phyloP scores from a whole-genome alignment of 2,888 invertebrate species.

The Cosmorhoe ocellata region DNA sequence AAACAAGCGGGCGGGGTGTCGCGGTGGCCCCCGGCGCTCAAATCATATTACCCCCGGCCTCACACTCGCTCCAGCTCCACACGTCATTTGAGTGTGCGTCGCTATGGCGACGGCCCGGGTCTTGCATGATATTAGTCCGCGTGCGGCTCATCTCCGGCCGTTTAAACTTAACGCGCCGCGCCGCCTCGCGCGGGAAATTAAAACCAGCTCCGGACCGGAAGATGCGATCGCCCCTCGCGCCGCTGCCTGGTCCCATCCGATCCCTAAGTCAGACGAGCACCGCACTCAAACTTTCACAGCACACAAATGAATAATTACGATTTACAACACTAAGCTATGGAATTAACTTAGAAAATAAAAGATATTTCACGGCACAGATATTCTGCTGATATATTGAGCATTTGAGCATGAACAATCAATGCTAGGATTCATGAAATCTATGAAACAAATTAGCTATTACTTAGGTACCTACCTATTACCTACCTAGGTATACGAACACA shows the following conservation, averaged over 20 bases:
- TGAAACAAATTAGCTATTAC: too few species aligned
- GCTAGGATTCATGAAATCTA: too few species aligned
- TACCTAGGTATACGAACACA: too few species aligned
- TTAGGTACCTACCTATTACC: too few species aligned
- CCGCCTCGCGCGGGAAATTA: slow-evolving; percentile 75
- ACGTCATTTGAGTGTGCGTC: slow-evolving; percentile 87
- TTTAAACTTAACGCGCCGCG: slow-evolving; percentile 77
- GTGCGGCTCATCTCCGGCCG: slow-evolving; percentile 79
- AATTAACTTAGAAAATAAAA: too few species aligned
- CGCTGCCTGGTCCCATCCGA: slow-evolving; percentile 31
- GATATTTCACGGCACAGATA: too few species aligned
- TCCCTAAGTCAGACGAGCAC: slow-evolving; percentile 27
- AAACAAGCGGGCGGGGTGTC: slow-evolving; percentile 80
- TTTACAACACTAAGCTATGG: too few species aligned
- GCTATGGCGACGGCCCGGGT: slow-evolving; percentile 86
- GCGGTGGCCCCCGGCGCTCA: slow-evolving; percentile 70
- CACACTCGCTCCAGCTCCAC: slow-evolving; percentile 75
- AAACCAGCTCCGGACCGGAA: slow-evolving; percentile 78
- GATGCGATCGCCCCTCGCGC: slow-evolving; percentile 62
- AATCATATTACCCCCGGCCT: slow-evolving; percentile 81
- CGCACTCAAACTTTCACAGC: slow-evolving; percentile 20
- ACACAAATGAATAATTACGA: too few species aligned
- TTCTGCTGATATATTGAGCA: too few species aligned
- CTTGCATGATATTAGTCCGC: slow-evolving; percentile 81
- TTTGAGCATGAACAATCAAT: too few species aligned